Conservation (phyloP, 2,797 vertebrate species). For the Pipistrellus pipistrellus region DNA sequence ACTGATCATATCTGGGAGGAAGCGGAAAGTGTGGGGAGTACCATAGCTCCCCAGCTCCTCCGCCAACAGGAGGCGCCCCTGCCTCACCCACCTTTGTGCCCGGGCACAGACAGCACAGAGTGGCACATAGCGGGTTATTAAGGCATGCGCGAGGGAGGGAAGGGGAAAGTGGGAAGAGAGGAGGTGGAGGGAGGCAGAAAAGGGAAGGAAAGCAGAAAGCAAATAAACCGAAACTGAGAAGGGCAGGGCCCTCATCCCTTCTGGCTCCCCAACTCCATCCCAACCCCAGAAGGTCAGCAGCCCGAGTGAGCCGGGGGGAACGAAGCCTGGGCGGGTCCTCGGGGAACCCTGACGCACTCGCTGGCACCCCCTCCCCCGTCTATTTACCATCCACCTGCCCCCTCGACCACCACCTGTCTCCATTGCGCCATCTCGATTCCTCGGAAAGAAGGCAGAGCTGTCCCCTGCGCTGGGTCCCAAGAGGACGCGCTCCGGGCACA, state of each 20-base stretch:
- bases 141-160: not conserved
- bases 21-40: not conserved
- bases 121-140: not conserved
- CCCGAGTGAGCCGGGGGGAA: not conserved
- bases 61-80: not conserved
- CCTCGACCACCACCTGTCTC: not conserved
- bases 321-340: not conserved
- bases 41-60: not conserved
- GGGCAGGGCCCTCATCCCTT: not conserved
- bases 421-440: accelerated
- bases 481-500: not conserved
- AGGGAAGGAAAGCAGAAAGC: not conserved
- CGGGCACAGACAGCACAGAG: not conserved
- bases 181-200: not conserved
- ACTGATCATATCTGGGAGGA: not conserved
- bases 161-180: not conserved
- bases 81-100: not conserved
- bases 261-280: not conserved
- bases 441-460: not conserved
- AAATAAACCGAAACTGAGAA: not conserved
- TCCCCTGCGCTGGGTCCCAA: not conserved
- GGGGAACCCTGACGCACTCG: not conserved
- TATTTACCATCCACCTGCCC: not conserved
- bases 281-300: not conserved
- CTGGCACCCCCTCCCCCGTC: not conserved